These are phyloP conservation scores for Lithophane socia DNA, from an alignment of 2,888 invertebrate species.

Conservation along the genomic window DNA sequence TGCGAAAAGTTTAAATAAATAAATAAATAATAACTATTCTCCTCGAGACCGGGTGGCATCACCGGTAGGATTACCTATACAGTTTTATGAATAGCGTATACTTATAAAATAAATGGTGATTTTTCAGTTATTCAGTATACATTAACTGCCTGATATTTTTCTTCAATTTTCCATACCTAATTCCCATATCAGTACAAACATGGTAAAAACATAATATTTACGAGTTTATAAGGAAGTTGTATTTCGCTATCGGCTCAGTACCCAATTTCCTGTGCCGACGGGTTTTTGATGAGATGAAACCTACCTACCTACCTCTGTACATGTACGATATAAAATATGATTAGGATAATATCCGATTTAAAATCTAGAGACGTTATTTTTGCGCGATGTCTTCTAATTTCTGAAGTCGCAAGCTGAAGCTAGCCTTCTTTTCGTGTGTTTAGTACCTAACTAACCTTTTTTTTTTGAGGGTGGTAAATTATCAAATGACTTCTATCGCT, in stretches of 20 bases:
- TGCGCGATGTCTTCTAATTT: neutral
- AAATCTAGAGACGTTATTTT: neutral
- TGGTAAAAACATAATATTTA: slow-evolving; percentile 28
- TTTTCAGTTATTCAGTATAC: neutral
- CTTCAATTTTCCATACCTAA: slow-evolving; percentile 1
- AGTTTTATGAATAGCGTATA: too few species aligned
- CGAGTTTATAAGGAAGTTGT: slow-evolving; percentile 19
- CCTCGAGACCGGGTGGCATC: too few species aligned
- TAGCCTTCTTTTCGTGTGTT: too few species aligned
- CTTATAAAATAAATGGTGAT: neutral
- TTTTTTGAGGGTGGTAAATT: too few species aligned
- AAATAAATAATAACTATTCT: too few species aligned
- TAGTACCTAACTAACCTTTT: too few species aligned
- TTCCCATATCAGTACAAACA: slow-evolving; percentile 1
- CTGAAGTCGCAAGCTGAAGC: too few species aligned
- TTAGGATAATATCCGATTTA: slow-evolving; percentile 38
- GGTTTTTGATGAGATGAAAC: slow-evolving; percentile 26
- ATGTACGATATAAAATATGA: slow-evolving; percentile 18
- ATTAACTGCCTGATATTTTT: slow-evolving; percentile 23
- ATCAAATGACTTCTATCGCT: too few species aligned
- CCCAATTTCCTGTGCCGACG: slow-evolving; percentile 51
- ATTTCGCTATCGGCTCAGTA: slow-evolving; percentile 33
- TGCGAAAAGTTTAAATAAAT: too few species aligned
- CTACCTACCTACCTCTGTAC: slow-evolving; percentile 6
- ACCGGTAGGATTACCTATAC: too few species aligned